Evolutionary conservation across 2,797 vertebrate species (phyloP), one percentile per base, ranked within the genome.

Genomic region (Cossypha polioptera): DNA sequence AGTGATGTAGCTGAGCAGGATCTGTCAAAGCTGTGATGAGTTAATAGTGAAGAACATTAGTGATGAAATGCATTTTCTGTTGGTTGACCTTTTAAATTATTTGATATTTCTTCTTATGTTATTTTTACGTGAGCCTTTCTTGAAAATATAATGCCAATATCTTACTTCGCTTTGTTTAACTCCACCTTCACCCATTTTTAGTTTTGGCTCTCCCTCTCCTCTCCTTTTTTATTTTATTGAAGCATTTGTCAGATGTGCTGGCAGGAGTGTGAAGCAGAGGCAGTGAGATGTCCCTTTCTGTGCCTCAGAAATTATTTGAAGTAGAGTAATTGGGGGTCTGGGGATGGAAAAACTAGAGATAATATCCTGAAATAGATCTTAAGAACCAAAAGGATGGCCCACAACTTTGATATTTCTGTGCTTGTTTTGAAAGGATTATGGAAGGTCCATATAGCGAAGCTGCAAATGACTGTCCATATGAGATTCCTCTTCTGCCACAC

Each of bases 1-100:
- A 91, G 55, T 67, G 75, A 72, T 36, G 26, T 24, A 67, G 66
- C 53, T 85, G 67, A 86, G 59, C 57, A 71, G 68, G 38, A 90
- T 92, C 73, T 71, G 72, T 96, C 89, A 81, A 88, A 93, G 40
- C 62, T 94, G 26, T 87, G 92, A 97, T 79, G 88, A 93, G 54
- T 91, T 94, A 82, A 80, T 78, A 90, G 40, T 47, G 79, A 94
- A 50, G 57, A 96, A 59, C 50, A 57, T 66, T 72, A 93, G 57
- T 81, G 63, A 82, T 78, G 31, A 86, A 57, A 73, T 74, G 47
- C 33, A 51, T 86, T 75, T 62, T 87, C 80, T 92, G 61, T 92
- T 81, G 36, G 40, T 69, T 95, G 91, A 67, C 42, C 54, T 88
- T 96, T 96, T 75, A 85, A 90, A 82, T 87, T 66, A 80, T 50